Percentiles rank a stretch among this genome's conserved stretches.
phyloP scores from a whole-genome alignment of 1,140 invertebrate genomes.

The Dolichoris vasculosae region DNA sequence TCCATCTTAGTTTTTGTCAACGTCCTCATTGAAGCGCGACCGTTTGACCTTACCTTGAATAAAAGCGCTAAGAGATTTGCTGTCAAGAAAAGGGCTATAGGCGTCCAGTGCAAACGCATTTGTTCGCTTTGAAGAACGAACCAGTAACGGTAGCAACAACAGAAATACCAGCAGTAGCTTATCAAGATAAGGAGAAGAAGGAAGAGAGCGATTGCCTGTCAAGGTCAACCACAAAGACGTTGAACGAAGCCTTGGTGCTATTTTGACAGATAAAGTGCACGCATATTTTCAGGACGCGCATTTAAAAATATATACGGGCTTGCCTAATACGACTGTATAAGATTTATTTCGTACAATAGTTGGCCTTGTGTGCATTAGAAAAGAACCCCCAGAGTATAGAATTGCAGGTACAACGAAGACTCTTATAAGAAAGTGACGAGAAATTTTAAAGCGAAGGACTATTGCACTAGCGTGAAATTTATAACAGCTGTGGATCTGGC shows the following conservation, averaged over 20 bases:
- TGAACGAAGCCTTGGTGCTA: constrained; percentile 1
- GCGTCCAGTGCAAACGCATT: neutral
- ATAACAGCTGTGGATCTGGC: constrained; percentile 43
- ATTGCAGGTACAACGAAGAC: neutral
- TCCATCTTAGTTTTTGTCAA: too few species aligned
- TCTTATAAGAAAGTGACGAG: neutral
- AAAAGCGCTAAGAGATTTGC: neutral
- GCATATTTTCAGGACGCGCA: too few species aligned
- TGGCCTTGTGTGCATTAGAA: too few species aligned
- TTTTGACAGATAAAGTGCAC: neutral
- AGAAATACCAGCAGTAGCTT: constrained; percentile 36
- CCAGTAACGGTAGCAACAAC: neutral
- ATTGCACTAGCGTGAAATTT: constrained; percentile 23
- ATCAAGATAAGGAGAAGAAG: constrained; percentile 57
- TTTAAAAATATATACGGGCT: neutral
- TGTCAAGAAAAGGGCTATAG: too few species aligned
- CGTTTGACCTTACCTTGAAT: neutral
- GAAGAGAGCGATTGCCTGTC: constrained; percentile 51
- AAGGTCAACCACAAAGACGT: neutral
- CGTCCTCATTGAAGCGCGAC: neutral
- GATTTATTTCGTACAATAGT: too few species aligned
- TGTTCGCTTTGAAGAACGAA: neutral
- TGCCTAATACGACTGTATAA: neutral
- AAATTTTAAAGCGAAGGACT: neutral
- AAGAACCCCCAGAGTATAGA: neutral